phyloP scores from a whole-genome alignment of 1,140 invertebrate genomes.

The Teleopsis dalmanni region DNA sequence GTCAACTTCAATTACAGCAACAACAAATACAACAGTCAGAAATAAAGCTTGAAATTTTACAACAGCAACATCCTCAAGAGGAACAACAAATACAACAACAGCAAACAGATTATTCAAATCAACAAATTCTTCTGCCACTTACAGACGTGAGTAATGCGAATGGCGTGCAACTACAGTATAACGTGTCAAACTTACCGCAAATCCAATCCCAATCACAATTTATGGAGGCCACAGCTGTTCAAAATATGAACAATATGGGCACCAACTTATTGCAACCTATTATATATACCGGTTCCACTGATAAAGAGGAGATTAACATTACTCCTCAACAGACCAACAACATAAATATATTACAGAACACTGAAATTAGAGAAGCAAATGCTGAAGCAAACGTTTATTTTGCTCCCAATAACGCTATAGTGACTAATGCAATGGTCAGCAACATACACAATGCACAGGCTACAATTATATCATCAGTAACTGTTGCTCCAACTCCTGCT shows the following conservation, averaged over 20 bases:
- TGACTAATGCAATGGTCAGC: background rate
- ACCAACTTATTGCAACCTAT: conserved; percentile 16
- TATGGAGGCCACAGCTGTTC: conserved; percentile 3
- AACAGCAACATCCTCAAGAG: conserved; percentile 10
- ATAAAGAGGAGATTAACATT: conserved; percentile 7
- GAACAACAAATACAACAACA: conserved; percentile 2
- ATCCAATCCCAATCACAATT: conserved; percentile 12
- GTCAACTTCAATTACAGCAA: conserved; percentile 9
- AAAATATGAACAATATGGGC: background rate
- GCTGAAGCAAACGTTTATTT: conserved; percentile 7
- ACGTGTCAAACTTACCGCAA: conserved; percentile 12
- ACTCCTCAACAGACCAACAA: background rate
- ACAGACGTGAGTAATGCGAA: conserved; percentile 14
- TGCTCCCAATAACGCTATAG: conserved; percentile 1
- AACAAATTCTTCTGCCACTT: background rate
- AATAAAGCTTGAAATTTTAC: conserved; percentile 1
- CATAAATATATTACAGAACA: background rate
- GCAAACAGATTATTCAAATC: conserved; percentile 3
- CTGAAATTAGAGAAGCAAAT: background rate
- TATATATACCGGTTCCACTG: conserved; percentile 5
- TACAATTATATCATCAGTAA: background rate
- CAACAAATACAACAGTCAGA: background rate
- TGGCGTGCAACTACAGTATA: conserved; percentile 16
- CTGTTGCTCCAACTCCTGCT: background rate
- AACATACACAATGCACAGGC: background rate